phyloP scores from a whole-genome alignment of 2,888 invertebrate species.

The Platycnemis pennipes region DNA sequence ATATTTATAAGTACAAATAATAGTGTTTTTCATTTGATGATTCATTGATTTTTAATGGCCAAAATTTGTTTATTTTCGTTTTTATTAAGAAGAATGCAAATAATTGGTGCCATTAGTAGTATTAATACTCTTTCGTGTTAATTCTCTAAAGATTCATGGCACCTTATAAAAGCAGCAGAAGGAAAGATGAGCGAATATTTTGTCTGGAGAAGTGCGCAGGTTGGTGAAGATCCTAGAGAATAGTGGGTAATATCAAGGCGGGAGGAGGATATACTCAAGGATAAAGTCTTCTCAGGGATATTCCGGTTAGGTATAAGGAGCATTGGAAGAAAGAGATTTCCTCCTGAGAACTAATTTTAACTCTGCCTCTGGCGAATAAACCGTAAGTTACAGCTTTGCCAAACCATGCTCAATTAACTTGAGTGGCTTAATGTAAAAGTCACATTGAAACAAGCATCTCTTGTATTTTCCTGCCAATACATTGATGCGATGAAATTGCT shows the following conservation, averaged over 20 bases:
- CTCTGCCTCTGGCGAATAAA: constrained; percentile 16
- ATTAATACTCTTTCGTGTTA: too few relatives aligned
- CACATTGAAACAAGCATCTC: constrained; percentile 26
- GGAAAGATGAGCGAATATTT: not conserved
- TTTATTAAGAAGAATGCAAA: too few relatives aligned
- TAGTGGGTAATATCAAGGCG: too few relatives aligned
- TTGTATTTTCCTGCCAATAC: not conserved
- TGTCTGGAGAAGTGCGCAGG: too few relatives aligned
- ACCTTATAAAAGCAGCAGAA: not conserved
- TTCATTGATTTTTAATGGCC: too few relatives aligned
- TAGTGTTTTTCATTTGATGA: too few relatives aligned
- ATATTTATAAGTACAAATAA: too few relatives aligned
- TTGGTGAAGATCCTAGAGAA: too few relatives aligned
- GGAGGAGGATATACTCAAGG: not conserved
- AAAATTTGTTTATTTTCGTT: too few relatives aligned
- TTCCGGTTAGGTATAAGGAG: not conserved
- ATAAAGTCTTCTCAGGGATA: not conserved
- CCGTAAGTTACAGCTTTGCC: constrained; percentile 31
- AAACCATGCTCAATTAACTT: constrained; percentile 40
- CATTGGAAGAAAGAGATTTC: not conserved
- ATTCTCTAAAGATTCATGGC: too few relatives aligned
- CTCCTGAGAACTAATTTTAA: not conserved
- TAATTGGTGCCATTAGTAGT: too few relatives aligned
- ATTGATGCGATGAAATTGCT: not conserved
- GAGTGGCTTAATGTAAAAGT: constrained; percentile 44